A percentile compares a stretch with the other conserved stretches of the same genome.
These are phyloP conservation scores for Drosophila seclusa DNA, from an alignment of 2,888 invertebrate genomes.

Conservation along the genomic window DNA sequence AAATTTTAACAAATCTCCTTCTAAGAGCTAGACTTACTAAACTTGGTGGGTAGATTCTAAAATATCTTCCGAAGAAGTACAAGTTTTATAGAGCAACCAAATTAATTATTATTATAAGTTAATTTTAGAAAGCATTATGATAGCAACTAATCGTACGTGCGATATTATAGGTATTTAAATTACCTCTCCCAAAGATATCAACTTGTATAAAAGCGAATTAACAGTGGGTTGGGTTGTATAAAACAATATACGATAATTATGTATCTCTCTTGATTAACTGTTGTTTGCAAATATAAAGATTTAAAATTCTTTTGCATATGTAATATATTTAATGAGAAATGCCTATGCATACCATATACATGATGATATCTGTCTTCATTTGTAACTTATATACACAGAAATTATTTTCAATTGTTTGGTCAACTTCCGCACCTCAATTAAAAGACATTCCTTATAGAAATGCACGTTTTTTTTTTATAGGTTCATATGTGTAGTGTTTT, in stretches of 20 bases:
- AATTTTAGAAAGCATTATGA: no score
- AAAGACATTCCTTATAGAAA: constrained; percentile 30
- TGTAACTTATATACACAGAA: not conserved
- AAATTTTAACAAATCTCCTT: not conserved
- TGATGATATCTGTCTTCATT: constrained; percentile 1
- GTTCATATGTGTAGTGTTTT: not conserved
- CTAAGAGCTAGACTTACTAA: not conserved
- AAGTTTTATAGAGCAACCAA: no score
- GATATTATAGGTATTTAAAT: not conserved
- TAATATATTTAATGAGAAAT: not conserved
- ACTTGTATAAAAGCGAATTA: not conserved
- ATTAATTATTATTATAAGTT: no score
- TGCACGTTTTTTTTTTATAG: constrained; percentile 33
- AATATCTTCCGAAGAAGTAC: no score
- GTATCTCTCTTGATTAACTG: not conserved
- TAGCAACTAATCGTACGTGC: not conserved
- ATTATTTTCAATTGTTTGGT: constrained; percentile 7
- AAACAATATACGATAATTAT: not conserved
- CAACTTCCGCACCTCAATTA: constrained; percentile 45
- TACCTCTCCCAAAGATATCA: not conserved
- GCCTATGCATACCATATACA: not conserved
- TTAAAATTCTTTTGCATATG: not conserved
- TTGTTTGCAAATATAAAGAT: not conserved
- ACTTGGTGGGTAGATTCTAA: no score
- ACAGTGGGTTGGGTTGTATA: not conserved